Base-by-base conservation (phyloP, 1,140 invertebrate genomes). In the Pseudomyrmex gracilis region DNA sequence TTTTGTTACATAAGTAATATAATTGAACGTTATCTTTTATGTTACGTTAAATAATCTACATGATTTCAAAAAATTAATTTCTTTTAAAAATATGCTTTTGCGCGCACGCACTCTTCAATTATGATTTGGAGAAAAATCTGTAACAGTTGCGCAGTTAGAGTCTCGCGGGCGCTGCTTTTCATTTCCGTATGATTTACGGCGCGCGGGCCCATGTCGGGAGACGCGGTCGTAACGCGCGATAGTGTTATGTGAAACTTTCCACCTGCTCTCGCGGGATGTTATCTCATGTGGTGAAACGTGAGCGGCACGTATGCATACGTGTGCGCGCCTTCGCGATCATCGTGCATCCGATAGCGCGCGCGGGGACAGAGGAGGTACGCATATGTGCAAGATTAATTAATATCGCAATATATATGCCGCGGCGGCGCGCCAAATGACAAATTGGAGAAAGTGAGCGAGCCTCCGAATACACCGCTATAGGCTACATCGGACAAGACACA, bases 361-460 rank as follows among this genome's bases (percentile, higher is more conserved):
- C 78, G 88, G 87, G 34, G 0, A 34, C 34, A 87, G 85, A 88
- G 74, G 80, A 61, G 17, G 47, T 53, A 45, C 73, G 58, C 60
- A 70, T 58, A n/a, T 9, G 53, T 47, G 60, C 51, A 86, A 91
- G 89, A 92, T 92, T 91, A 92, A 92, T 92, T 92, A 90, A 92
- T 90, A 90, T 91, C 85, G 91, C 87, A 85, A 88, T 90, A 92
- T 88, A 89, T 49, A 49, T 66, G 61, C 43, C 53, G 45, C 7
- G 83, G 67, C 85, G 80, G 86, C 82, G 71, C 85, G 84, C 85
- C 71, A 90, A 34, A 87, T 92, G 90, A 91, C 90, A 92, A 92
- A 92, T 92, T 91, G 90, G 91, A 87, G 91, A 92, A 92, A 92
- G 91, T 84, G 86, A 89, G 68, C 83, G 82, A 74, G 78, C 77